Base-by-base conservation (phyloP, 1,140 invertebrate genomes). In the Aphis craccivora region DNA sequence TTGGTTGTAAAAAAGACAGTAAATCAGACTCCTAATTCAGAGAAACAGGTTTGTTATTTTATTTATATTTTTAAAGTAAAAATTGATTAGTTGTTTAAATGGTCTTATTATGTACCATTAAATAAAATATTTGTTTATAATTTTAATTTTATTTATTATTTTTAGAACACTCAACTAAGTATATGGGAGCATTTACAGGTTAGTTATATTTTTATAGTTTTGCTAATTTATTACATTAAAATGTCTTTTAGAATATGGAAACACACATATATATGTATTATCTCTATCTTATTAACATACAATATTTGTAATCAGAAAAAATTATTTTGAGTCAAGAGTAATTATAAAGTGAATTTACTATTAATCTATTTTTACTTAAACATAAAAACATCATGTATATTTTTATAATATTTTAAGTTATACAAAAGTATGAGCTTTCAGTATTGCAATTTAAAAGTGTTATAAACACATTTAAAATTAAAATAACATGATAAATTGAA, bases 1-100 rank as follows among this genome's bases (percentile, higher is more conserved):
- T 95, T 95, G 94, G 94, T 95, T 94, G 86, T 93, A 0, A 93
- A 90, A 43, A 83, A 90, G 23, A 94, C 76, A 91, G 9, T 89
- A 94, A 94, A 76, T 94, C 94, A 88, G 90, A 76, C 55, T 93
- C 91, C 45, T 84, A 91, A 90, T 55, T 51, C 48, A 55, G 67
- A 83, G 43, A 93, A 53, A 93, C 91, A 93, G 81, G 91, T 91
- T n/a, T 43, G 60, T 40, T 83, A 55, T n/a, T 53, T 53, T n/a
- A 43, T n/a, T 48, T 48, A 22, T 0, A 37, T 86, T 45, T 40
- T 35, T 55, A 11, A 6, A n/a, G n/a, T 51, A 35, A 20, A 51
- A 83, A 83, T 35, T 8, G 0, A 53, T 37, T 1, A 51, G 9
- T 88, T 53, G 51, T 51, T 88, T 51, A 35, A 0, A 51, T 2